Percentiles rank a stretch among this genome's conserved stretches.
phyloP scores from a whole-genome alignment of 2,888 invertebrate genomes.

The Colostygia pectinataria region DNA sequence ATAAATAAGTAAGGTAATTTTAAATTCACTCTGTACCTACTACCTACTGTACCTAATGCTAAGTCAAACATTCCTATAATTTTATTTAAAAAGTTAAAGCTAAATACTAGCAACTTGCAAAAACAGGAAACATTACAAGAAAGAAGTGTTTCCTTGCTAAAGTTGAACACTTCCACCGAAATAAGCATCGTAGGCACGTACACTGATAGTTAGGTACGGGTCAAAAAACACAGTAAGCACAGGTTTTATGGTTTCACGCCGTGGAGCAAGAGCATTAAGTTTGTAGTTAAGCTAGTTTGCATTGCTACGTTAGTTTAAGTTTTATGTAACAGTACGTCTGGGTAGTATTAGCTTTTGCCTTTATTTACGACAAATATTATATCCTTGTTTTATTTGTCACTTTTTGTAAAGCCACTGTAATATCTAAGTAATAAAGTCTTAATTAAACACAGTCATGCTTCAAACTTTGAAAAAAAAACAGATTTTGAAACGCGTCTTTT shows the following conservation, averaged over 20 bases:
- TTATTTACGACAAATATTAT: too few relatives aligned
- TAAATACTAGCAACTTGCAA: constrained; percentile 18
- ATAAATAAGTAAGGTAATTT: too few relatives aligned
- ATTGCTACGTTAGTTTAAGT: constrained; percentile 25
- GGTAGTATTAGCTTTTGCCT: neutral
- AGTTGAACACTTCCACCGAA: constrained; percentile 18
- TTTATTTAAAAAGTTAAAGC: constrained; percentile 21
- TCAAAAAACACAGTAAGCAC: constrained; percentile 22
- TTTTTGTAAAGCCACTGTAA: neutral
- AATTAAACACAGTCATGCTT: too few relatives aligned
- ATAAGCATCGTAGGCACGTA: constrained; percentile 26
- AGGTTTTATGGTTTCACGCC: constrained; percentile 25
- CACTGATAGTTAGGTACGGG: constrained; percentile 16
- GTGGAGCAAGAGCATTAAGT: constrained; percentile 22
- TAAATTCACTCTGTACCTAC: too few relatives aligned
- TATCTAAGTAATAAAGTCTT: neutral
- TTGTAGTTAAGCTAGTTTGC: constrained; percentile 26
- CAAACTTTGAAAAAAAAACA: too few relatives aligned
- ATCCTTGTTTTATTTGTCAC: too few relatives aligned
- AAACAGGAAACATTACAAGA: constrained; percentile 27
- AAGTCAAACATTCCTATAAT: too few relatives aligned
- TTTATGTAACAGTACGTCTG: constrained; percentile 12
- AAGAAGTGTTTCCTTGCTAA: constrained; percentile 28
- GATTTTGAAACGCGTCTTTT: neutral
- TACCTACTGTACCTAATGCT: too few relatives aligned